A percentile compares a stretch with the other conserved stretches of the same genome.
Evolutionary conservation across 2,113 vertebrate genomes (phyloP).

Genomic region (Ondatra zibethicus): DNA sequence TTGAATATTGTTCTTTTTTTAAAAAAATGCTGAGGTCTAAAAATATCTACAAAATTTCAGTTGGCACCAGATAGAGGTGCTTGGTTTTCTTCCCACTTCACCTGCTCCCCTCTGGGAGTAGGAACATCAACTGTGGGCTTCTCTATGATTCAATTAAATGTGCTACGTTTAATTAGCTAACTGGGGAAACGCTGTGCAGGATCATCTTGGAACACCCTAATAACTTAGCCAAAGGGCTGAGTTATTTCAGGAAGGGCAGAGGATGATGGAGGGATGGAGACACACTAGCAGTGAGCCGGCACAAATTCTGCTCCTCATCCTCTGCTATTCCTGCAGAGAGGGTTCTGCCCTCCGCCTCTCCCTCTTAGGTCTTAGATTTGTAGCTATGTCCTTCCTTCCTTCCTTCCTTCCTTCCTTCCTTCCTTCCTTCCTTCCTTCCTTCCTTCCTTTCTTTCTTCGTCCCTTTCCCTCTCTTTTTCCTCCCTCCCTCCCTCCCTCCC

Average conservation of each 20-base stretch:
- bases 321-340: background rate
- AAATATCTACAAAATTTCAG: slow-evolving; percentile 41
- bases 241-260: slow-evolving; percentile 53
- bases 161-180: slow-evolving; percentile 84
- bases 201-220: slow-evolving; percentile 66
- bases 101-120: background rate
- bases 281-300: background rate
- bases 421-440: background rate
- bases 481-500: background rate
- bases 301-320: background rate
- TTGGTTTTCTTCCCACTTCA: slow-evolving; percentile 10
- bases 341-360: background rate
- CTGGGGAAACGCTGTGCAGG: slow-evolving; percentile 66
- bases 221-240: slow-evolving; percentile 59
- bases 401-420: background rate
- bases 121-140: slow-evolving; percentile 61
- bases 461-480: accelerated
- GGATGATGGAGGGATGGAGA: slow-evolving; percentile 19
- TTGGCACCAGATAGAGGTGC: background rate
- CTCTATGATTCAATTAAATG: slow-evolving; percentile 83
- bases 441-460: accelerated
- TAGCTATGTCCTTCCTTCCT: background rate
- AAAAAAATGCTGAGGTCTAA: slow-evolving; percentile 55
- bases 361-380: background rate
- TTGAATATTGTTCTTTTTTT: slow-evolving; percentile 68